phyloP scores from a whole-genome alignment of 2,888 invertebrate species.

The Tribolium freemani region DNA sequence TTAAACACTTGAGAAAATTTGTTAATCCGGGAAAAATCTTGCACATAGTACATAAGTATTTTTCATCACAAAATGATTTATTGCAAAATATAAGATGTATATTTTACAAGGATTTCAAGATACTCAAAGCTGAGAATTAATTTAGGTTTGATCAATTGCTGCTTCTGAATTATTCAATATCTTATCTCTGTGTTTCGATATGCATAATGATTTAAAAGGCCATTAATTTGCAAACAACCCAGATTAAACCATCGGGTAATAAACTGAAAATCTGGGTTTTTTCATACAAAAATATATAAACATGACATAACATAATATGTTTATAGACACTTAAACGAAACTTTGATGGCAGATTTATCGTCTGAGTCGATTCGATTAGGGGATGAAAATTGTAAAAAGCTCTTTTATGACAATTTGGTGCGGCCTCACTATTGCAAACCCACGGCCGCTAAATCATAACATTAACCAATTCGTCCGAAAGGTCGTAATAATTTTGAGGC shows the following conservation, averaged over 20 bases:
- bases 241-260: not conserved
- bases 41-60: not conserved
- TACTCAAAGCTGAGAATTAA: not conserved
- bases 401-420: constrained; percentile 19
- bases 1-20: too few species aligned
- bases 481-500: constrained; percentile 1
- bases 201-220: constrained; percentile 3
- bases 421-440: not conserved
- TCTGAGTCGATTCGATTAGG: constrained; percentile 17
- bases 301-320: constrained; percentile 8
- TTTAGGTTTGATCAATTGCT: not conserved
- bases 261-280: not conserved
- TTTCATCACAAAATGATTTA: not conserved
- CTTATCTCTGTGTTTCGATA: constrained; percentile 15
- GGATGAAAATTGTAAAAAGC: constrained; percentile 23
- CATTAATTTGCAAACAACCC: not conserved
- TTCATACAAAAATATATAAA: constrained; percentile 4
- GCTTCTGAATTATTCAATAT: constrained; percentile 16
- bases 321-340: constrained; percentile 16
- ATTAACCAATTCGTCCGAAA: constrained; percentile 21
- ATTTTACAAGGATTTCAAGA: not conserved
- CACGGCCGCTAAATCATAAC: constrained; percentile 19
- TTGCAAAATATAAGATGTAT: not conserved
- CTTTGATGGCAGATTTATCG: constrained; percentile 23
- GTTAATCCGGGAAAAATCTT: too few species aligned